Conservation (phyloP, 2,888 invertebrate species). For the Apocheima hispidaria region DNA sequence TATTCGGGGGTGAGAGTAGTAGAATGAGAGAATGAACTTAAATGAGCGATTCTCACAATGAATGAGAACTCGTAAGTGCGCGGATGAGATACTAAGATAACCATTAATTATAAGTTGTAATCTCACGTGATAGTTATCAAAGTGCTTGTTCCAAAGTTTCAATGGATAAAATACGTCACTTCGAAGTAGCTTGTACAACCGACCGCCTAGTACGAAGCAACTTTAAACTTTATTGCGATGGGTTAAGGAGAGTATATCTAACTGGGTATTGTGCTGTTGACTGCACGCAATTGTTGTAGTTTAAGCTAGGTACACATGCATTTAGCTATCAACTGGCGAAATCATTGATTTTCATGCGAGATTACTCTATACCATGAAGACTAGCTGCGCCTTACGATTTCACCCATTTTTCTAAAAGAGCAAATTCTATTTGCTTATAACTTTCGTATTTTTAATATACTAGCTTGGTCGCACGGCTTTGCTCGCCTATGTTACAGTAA, state of each 20-base stretch:
- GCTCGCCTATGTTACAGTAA: no score
- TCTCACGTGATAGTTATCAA: constrained; percentile 29
- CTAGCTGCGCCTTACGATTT: no score
- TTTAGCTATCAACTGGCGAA: no score
- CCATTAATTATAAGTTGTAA: constrained; percentile 32
- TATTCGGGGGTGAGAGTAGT: no score
- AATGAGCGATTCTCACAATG: constrained; percentile 8
- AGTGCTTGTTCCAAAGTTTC: constrained; percentile 31
- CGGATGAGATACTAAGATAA: constrained; percentile 23
- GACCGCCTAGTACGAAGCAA: background rate
- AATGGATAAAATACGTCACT: constrained; percentile 30
- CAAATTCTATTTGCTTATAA: no score
- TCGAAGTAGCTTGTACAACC: constrained; percentile 12
- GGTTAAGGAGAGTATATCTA: background rate
- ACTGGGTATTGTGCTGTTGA: constrained; percentile 5
- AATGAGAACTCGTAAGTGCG: constrained; percentile 21
- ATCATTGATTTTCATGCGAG: no score
- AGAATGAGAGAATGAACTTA: constrained; percentile 1
- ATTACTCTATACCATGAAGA: no score
- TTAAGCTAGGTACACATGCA: constrained; percentile 10
- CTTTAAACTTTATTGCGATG: constrained; percentile 13
- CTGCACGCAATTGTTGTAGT: constrained; percentile 15
- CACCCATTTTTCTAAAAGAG: no score
- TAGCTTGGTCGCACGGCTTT: no score
- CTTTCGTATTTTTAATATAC: no score